Base-by-base conservation (phyloP, 1,140 invertebrate genomes). In the Macrotrachela quadricornifera region DNA sequence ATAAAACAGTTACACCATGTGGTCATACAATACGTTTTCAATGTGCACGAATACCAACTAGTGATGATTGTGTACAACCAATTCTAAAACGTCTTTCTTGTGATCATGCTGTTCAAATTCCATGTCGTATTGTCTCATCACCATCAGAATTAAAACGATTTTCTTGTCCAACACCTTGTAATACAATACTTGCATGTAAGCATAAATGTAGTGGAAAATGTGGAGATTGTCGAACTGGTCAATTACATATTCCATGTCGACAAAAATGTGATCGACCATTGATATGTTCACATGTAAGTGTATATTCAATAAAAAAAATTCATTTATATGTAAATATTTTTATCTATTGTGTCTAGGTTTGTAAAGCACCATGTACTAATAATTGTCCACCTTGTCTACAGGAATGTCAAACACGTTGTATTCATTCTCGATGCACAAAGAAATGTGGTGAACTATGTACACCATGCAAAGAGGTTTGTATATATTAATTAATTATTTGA, bases 161-260 rank as follows among this genome's bases (percentile, higher is more conserved):
- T 30, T 8, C 21, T 30, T 49, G 10, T 63, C 59, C 43, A 48
- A 21, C 41, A 38, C 12, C 39, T 40, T 57, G 78, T 61, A 55
- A 50, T 1, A 56, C 41, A 46, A 53, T 58, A 21, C 62, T 78
- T 46, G 59, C 61, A 50, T 81, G 78, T 63, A 67, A 63, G 0
- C 77, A 79, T 63, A 18, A n/a, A 13, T 79, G 78, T 63, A 59
- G 59, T 36, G 77, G 78, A 48, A 68, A 63, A 3, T 80, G 78
- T 65, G 71, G 73, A 6, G 41, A 59, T 41, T 81, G 80, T 60
- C 62, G 59, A 10, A 73, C 75, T 59, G 76, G 77, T 16, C 68
- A 78, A 17, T 63, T 81, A 48, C 80, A 82, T 64, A 30, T 55
- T 18, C 46, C 59, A 8, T 72, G 71, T 57, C 44, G 42, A 14